These are phyloP conservation scores for Araneus ventricosus DNA, from an alignment of 1,140 invertebrate genomes.

Conservation along the genomic window DNA sequence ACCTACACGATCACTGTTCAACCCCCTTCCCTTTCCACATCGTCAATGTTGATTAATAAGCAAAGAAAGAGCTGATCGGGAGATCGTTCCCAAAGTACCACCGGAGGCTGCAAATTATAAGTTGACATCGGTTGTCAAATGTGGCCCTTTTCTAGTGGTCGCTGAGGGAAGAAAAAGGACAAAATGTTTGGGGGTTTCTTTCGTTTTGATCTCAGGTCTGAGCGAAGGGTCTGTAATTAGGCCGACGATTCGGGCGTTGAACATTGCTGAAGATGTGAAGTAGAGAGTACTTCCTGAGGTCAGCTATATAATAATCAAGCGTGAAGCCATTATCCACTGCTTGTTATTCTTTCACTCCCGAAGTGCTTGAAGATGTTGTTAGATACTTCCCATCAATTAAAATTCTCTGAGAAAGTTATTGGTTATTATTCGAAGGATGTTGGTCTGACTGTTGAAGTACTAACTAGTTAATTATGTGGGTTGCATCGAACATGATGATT, in stretches of 20 bases:
- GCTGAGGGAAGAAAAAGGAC: conserved; percentile 27
- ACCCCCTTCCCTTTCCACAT: not conserved
- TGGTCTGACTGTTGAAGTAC: too few relatives aligned
- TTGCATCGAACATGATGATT: too few relatives aligned
- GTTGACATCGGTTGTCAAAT: conserved; percentile 63
- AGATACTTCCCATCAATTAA: too few relatives aligned
- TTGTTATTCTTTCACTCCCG: too few relatives aligned
- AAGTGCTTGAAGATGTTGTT: too few relatives aligned
- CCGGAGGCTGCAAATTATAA: conserved; percentile 61
- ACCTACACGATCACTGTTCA: conserved; percentile 38
- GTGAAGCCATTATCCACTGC: too few relatives aligned
- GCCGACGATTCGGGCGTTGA: not conserved
- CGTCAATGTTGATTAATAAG: conserved; percentile 59
- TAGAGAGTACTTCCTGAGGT: not conserved
- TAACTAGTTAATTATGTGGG: too few relatives aligned
- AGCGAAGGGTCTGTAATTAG: not conserved
- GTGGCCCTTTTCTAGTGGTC: not conserved
- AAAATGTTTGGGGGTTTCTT: not conserved
- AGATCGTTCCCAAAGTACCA: not conserved
- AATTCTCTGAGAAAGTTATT: too few relatives aligned
- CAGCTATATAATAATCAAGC: too few relatives aligned
- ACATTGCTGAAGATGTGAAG: not conserved
- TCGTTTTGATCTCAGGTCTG: not conserved
- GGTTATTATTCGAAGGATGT: too few relatives aligned
- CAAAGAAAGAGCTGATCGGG: conserved; percentile 63